A percentile compares a stretch with the other conserved stretches of the same genome.
Evolutionary conservation across 35 echinoderm and acorn worm species (phyloP).

Genomic region (Amphiura filiformis): DNA sequence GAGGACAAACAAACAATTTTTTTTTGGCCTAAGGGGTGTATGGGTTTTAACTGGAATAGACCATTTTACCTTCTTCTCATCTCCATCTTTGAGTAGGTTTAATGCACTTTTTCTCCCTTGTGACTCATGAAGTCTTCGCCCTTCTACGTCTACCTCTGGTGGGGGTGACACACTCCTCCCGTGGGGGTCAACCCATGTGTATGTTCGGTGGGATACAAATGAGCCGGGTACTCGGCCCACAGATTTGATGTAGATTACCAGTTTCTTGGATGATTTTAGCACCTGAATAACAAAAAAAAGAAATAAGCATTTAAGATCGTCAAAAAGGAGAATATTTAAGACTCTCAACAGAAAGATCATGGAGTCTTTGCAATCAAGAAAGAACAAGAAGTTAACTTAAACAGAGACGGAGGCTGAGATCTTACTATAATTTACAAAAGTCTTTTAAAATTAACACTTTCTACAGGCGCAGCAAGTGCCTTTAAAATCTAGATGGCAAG

Average conservation of each 20-base stretch:
- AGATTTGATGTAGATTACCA: constrained; percentile 77
- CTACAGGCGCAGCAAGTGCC: no score
- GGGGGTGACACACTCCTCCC: constrained; percentile 93
- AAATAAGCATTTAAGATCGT: not conserved
- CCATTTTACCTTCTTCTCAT: constrained; percentile 93
- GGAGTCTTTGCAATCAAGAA: no score
- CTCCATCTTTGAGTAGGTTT: constrained; percentile 73
- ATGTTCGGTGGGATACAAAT: constrained; percentile 77
- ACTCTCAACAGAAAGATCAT: no score
- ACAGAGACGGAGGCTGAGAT: no score
- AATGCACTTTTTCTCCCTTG: constrained; percentile 59
- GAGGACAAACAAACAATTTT: no score
- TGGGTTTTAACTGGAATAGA: no score
- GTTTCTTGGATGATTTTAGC: constrained; percentile 62
- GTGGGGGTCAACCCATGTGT: constrained; percentile 94
- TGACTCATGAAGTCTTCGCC: constrained; percentile 23
- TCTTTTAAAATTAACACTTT: no score
- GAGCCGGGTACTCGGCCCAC: constrained; percentile 91
- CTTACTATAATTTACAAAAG: no score
- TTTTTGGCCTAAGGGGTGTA: no score
- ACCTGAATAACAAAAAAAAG: constrained; percentile 49
- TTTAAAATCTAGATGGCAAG: no score
- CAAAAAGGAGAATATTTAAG: not conserved
- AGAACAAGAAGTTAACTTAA: no score
- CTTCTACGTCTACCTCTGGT: constrained; percentile 57